Evolutionary conservation across 2,113 vertebrate genomes (phyloP), one percentile per base, ranked within the genome.

Genomic region (Carassius carassius): DNA sequence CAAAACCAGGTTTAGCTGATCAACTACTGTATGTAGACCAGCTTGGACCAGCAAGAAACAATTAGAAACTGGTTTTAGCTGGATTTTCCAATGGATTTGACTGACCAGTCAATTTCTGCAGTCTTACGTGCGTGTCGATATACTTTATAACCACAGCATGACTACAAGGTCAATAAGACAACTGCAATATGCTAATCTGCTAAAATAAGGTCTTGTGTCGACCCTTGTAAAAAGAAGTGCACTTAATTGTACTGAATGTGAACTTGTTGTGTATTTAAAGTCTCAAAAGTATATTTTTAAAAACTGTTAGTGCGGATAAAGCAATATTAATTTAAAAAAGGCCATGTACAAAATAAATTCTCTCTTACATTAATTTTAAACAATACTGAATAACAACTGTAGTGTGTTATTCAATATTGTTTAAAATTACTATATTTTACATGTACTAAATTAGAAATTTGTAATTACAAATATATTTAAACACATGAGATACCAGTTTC

Each of bases 181-280:
- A 81, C 62, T 67, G 78, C 78, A 81, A 81, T 81, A 70, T 81
- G 79, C 79, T n/a, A 35, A 75, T n/a, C 1, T 41, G 7, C 7
- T 41, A 9, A 1, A n/a, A n/a, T n/a, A 9, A 16, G 44, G 23
- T 81, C 41, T 65, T 19, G 4, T 12, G 10, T 41, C 6, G 2
- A 49, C 70, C 69, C 37, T 74, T 74, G 72, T 74, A 47, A 49
- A 74, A 25, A 47, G 72, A 47, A 14, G 70, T 47, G 4, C 4
- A 44, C 70, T 47, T 47, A 23, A 47, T 23, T 74, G 5, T 44
- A 25, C n/a, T 14, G 21, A 47, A 49, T 23, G 32, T 21, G 19
- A 3, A 44, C 35, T 41, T 72, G 2, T 70, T 14, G 16, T 17
- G 29, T 17, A 17, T 12, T 69, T 69, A 3, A 49, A 49, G 2